Conservation (phyloP, 2,888 invertebrate genomes). For the Hololepta plana region DNA sequence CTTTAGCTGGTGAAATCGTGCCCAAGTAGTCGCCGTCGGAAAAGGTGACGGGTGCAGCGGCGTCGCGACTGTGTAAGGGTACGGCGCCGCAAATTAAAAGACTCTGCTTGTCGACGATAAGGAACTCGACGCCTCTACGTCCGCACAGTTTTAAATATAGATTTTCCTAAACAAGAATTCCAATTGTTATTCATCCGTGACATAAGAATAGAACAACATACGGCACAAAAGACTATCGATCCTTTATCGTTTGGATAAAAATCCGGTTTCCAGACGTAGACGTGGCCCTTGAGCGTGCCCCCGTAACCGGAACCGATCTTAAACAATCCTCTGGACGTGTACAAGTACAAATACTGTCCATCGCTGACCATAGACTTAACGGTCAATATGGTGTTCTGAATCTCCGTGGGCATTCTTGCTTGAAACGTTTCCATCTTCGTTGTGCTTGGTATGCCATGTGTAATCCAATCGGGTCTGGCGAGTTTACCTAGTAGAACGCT, state of each 20-base stretch:
- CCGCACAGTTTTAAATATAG: conserved; percentile 55
- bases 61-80: conserved; percentile 26
- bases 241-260: conserved; percentile 66
- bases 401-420: conserved; percentile 9
- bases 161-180: conserved; percentile 44
- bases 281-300: conserved; percentile 80
- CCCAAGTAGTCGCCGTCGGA: conserved; percentile 67
- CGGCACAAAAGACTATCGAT: conserved; percentile 75
- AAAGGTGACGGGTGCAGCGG: conserved; percentile 39
- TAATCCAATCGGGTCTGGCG: conserved; percentile 73
- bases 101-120: conserved; percentile 35
- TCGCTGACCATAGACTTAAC: conserved; percentile 64
- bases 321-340: conserved; percentile 65
- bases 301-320: conserved; percentile 94
- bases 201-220: conserved; percentile 25
- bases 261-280: conserved; percentile 69
- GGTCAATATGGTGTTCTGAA: conserved; percentile 27
- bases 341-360: conserved; percentile 77
- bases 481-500: conserved; percentile 73
- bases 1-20: conserved; percentile 60
- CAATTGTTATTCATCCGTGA: no score
- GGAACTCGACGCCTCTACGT: conserved; percentile 31
- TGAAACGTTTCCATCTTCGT: conserved; percentile 36
- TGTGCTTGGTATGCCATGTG: conserved; percentile 67
- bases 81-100: conserved; percentile 31